phyloP scores from a whole-genome alignment of 2,797 vertebrate species.

The Nannoperca australis region DNA sequence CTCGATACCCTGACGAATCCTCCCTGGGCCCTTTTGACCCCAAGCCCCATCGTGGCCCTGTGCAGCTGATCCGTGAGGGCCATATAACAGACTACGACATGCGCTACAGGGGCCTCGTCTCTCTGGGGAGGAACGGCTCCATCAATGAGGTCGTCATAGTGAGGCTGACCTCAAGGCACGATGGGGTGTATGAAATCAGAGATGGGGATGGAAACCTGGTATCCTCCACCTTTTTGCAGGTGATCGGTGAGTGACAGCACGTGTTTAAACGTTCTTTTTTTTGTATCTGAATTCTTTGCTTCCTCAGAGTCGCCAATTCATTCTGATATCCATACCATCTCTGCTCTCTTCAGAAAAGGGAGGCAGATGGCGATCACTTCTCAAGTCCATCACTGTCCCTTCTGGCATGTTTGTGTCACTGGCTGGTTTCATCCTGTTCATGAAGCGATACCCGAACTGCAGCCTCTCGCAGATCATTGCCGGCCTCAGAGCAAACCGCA shows the following conservation, averaged over 20 bases:
- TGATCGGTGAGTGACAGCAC: conserved; percentile 70
- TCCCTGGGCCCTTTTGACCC: conserved; percentile 71
- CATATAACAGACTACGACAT: conserved; percentile 69
- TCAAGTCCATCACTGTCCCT: conserved; percentile 78
- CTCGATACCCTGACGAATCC: conserved; percentile 62
- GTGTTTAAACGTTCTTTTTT: background rate
- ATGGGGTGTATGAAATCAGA: conserved; percentile 80
- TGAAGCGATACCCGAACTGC: conserved; percentile 80
- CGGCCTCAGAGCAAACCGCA: conserved; percentile 63
- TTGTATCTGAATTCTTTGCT: background rate
- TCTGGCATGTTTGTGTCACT: conserved; percentile 80
- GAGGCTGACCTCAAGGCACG: conserved; percentile 70
- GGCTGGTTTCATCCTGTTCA: conserved; percentile 78
- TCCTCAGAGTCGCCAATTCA: background rate
- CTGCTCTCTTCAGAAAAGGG: conserved; percentile 59
- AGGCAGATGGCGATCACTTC: conserved; percentile 71
- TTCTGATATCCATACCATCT: background rate
- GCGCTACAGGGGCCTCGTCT: conserved; percentile 75
- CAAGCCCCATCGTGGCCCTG: conserved; percentile 66
- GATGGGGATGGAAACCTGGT: conserved; percentile 79
- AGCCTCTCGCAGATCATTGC: conserved; percentile 70
- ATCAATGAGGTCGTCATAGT: conserved; percentile 69
- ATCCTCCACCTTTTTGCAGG: conserved; percentile 76
- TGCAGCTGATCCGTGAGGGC: conserved; percentile 76
- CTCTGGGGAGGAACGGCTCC: conserved; percentile 67